Conservation (phyloP, 2,888 invertebrate genomes). For the Melieria omissa region DNA sequence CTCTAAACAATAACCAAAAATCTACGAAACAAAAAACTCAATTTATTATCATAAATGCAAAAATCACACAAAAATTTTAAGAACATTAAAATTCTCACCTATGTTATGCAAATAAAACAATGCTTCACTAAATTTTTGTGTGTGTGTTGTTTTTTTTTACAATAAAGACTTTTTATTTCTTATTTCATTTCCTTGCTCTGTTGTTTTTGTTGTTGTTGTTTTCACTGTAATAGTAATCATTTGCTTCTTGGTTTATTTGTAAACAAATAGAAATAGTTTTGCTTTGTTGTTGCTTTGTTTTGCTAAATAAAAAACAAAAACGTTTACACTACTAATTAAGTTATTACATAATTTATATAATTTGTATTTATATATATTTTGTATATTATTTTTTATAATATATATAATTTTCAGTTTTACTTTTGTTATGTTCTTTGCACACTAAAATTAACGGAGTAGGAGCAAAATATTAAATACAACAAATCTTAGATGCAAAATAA, state of each 20-base stretch:
- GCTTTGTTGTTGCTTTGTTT: constrained; percentile 26
- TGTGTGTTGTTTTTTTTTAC: constrained; percentile 12
- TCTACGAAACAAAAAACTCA: too few species aligned
- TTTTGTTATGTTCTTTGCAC: neutral
- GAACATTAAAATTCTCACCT: too few species aligned
- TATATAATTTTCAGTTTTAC: neutral
- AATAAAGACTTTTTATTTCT: constrained; percentile 23
- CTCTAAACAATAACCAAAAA: too few species aligned
- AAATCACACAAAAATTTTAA: too few species aligned
- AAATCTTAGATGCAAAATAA: too few species aligned
- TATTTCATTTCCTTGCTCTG: constrained; percentile 20
- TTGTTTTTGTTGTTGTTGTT: constrained; percentile 22
- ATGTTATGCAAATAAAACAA: too few species aligned
- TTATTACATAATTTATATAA: constrained; percentile 38
- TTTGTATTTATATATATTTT: constrained; percentile 34
- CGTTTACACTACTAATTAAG: constrained; percentile 44
- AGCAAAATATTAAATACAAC: too few species aligned
- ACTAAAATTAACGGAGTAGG: too few species aligned
- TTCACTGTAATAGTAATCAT: constrained; percentile 32
- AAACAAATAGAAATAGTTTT: constrained; percentile 33
- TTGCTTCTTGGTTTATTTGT: constrained; percentile 31
- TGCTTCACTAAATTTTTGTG: too few species aligned
- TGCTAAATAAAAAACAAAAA: constrained; percentile 42
- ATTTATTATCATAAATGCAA: too few species aligned
- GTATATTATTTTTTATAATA: constrained; percentile 10